Evolutionary conservation across 92 coral and sea anemone species (phyloP), one percentile per base, ranked within the genome.

Genomic region (Epizoanthus fatuus): DNA sequence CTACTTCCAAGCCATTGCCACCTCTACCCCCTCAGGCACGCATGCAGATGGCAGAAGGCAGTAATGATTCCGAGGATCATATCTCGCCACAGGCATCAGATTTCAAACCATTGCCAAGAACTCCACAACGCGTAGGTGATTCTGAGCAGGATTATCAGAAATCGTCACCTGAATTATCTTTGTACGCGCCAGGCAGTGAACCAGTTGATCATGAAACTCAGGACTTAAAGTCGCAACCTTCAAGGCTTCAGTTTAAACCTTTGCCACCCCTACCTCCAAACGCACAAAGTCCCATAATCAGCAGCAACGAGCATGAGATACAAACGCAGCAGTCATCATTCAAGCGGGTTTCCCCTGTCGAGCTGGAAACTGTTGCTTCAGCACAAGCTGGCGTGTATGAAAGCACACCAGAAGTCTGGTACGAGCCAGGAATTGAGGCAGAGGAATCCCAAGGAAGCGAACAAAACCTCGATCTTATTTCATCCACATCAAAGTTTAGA

Each of bases 241-340:
- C 32, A 39, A 9, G 17, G 6, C 70, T 17, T 25, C 13, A 20
- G 7, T 40, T 40, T 60, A 59, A 42, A 42, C 82, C 70, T 3
- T 44, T 77, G 54, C 70, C 82, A 38, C 56, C 69, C 19, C 14
- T 77, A 44, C 71, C 82, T 60, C 51, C 71, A 10, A 38, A 19
- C 57, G 25, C 68, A 59, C 11, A 38, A 16, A 15, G 22, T 39
- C 44, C 32, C 0, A 15, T 29, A 32, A 42, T 19, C 19, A 39
- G 16, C 25, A 32, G 10, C 7, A 22, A 4, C 29, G 42, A n/a
- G 47, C 56, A 44, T 17, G 65, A 32, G 1, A 11, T 2, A 62
- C 2, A 59, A 38, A 29, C 32, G 16, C 17, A 9, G 5, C 55
- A 11, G 35, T n/a, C 12, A 74, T 45, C 55, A 2, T 11, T 54